These are phyloP conservation scores for Hassar affinis DNA, from an alignment of 2,113 vertebrate genomes.

Conservation along the genomic window DNA sequence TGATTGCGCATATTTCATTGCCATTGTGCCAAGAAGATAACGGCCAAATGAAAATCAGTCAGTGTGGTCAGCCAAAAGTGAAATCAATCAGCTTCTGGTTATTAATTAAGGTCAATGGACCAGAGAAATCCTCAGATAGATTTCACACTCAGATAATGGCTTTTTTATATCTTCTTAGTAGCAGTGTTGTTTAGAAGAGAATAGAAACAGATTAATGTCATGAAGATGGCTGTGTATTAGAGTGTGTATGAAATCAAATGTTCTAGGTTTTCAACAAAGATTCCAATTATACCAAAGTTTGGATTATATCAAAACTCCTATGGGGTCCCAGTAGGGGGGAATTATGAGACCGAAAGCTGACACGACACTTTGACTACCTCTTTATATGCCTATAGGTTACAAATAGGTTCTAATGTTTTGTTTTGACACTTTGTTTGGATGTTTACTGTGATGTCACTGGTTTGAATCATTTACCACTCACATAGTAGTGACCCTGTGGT, in stretches of 20 bases:
- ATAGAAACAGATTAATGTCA: neutral
- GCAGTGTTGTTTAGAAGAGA: constrained; percentile 1
- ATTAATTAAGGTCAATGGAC: constrained; percentile 48
- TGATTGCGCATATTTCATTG: constrained; percentile 45
- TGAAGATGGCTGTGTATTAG: neutral
- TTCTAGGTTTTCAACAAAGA: neutral
- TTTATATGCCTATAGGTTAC: neutral
- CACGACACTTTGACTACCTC: neutral
- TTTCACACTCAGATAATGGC: constrained; percentile 28
- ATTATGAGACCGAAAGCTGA: neutral
- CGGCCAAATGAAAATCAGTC: constrained; percentile 28
- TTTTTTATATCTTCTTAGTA: constrained; percentile 16
- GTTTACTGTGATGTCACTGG: neutral
- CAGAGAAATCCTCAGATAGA: constrained; percentile 28
- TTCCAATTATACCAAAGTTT: neutral
- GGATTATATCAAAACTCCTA: neutral
- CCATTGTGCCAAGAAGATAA: constrained; percentile 23
- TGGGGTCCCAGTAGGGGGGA: neutral
- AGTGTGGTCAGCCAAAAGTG: constrained; percentile 23
- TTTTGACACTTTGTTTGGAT: neutral
- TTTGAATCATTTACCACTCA: neutral
- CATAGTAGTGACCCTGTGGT: neutral
- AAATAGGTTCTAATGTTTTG: too few relatives aligned
- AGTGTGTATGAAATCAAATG: neutral
- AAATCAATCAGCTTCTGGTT: constrained; percentile 33